Conservation (phyloP, 2,888 invertebrate genomes). For the Ligdia adustata region DNA sequence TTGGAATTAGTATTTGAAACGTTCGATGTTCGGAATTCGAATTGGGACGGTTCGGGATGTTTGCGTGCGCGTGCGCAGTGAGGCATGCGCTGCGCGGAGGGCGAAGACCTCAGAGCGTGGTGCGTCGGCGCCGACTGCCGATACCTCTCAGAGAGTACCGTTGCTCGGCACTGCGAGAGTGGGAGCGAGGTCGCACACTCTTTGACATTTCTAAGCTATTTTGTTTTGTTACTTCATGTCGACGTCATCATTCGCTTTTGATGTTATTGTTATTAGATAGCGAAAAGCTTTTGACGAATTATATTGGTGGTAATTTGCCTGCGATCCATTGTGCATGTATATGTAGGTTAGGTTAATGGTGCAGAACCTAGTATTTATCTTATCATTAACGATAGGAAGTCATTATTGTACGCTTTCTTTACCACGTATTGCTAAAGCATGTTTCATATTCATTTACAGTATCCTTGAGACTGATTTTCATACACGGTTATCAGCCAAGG, state of each 20-base stretch:
- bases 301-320: slow-evolving; percentile 30
- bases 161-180: slow-evolving; percentile 59
- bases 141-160: slow-evolving; percentile 67
- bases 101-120: slow-evolving; percentile 73
- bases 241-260: slow-evolving; percentile 61
- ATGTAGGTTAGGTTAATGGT: slow-evolving; percentile 5
- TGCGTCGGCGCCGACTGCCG: slow-evolving; percentile 62
- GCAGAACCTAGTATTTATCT: slow-evolving; percentile 16
- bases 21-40: slow-evolving; percentile 28
- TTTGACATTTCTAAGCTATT: slow-evolving; percentile 77
- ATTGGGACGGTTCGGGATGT: slow-evolving; percentile 23
- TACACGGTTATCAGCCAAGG: no score
- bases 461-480: no score
- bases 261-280: slow-evolving; percentile 43
- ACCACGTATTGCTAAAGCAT: no score
- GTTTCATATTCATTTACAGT: slow-evolving; percentile 1
- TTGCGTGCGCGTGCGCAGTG: slow-evolving; percentile 52
- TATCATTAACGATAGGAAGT: slow-evolving; percentile 16
- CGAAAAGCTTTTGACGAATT: slow-evolving; percentile 28
- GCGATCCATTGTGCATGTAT: neutral
- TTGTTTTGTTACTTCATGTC: slow-evolving; percentile 65
- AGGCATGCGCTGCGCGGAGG: slow-evolving; percentile 62
- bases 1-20: slow-evolving; percentile 27
- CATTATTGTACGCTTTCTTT: slow-evolving; percentile 7
- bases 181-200: slow-evolving; percentile 71